These are phyloP conservation scores for Pseudoatta argentina DNA, from an alignment of 1,140 invertebrate species.

Conservation along the genomic window DNA sequence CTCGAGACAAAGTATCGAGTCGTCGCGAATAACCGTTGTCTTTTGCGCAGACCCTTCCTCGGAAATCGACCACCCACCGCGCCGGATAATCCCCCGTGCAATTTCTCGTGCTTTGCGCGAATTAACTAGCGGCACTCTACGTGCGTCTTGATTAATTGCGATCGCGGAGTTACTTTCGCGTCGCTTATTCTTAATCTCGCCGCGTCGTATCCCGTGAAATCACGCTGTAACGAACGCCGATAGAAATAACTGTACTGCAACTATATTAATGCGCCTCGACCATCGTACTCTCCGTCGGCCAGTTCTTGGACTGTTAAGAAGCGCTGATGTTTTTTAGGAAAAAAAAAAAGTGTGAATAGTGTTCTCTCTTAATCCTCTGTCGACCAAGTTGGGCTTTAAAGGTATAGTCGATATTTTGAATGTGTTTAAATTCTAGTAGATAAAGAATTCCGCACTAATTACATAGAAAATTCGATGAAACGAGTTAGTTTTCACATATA, in stretches of 20 bases:
- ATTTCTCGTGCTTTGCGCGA: slow-evolving; percentile 39
- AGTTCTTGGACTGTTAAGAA: not conserved
- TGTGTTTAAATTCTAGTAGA: too few relatives aligned
- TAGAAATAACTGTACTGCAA: slow-evolving; percentile 58
- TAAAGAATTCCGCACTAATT: too few relatives aligned
- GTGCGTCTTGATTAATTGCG: slow-evolving; percentile 49
- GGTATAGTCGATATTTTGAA: too few relatives aligned
- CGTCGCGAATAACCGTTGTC: not conserved
- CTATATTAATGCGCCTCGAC: slow-evolving; percentile 32
- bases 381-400: too few relatives aligned
- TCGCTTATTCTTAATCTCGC: slow-evolving; percentile 55
- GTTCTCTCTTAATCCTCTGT: too few relatives aligned
- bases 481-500: too few relatives aligned
- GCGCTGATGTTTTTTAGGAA: not conserved
- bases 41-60: not conserved
- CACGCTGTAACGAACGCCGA: slow-evolving; percentile 52
- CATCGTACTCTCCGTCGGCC: not conserved
- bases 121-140: slow-evolving; percentile 52
- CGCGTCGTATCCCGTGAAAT: slow-evolving; percentile 60
- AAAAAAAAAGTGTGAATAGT: not conserved
- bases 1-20: not conserved
- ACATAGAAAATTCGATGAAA: too few relatives aligned
- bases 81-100: slow-evolving; percentile 20
- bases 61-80: slow-evolving; percentile 41
- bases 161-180: slow-evolving; percentile 44